Conservation (phyloP, 1,140 invertebrate genomes). For the Bombus balteatus region DNA sequence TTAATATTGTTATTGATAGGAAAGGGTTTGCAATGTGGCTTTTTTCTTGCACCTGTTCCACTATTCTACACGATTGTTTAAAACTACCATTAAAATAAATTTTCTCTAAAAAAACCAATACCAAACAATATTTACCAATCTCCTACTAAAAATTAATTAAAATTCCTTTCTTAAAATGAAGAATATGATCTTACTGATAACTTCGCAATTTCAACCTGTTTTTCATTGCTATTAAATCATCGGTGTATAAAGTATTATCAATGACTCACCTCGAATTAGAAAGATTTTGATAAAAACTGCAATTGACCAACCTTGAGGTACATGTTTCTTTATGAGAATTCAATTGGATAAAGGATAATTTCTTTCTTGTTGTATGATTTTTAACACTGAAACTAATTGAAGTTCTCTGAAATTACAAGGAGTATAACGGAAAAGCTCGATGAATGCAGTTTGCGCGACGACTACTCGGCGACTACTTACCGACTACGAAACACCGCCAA, state of each 20-base stretch:
- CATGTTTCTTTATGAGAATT: neutral
- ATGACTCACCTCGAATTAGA: slow-evolving; percentile 12
- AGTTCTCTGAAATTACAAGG: neutral
- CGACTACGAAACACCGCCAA: slow-evolving; percentile 38
- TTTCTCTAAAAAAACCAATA: too few relatives aligned
- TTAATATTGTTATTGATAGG: too few relatives aligned
- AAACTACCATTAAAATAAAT: too few relatives aligned
- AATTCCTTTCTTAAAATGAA: too few relatives aligned
- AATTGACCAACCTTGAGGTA: neutral
- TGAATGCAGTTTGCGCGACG: slow-evolving; percentile 24
- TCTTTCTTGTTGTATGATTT: neutral
- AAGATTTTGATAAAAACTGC: neutral
- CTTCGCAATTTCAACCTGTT: too few relatives aligned
- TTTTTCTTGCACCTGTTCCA: too few relatives aligned
- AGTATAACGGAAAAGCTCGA: slow-evolving; percentile 6
- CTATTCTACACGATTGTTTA: too few relatives aligned
- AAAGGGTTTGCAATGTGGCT: too few relatives aligned
- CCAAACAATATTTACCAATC: too few relatives aligned
- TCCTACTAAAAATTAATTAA: too few relatives aligned
- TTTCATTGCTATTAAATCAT: neutral
- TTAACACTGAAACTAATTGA: neutral
- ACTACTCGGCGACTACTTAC: slow-evolving; percentile 16
- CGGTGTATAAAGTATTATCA: neutral
- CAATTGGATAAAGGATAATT: neutral
- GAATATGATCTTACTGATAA: too few relatives aligned